These are phyloP conservation scores for Eidolon dupreanum DNA, from an alignment of 2,797 vertebrate species.

Conservation along the genomic window DNA sequence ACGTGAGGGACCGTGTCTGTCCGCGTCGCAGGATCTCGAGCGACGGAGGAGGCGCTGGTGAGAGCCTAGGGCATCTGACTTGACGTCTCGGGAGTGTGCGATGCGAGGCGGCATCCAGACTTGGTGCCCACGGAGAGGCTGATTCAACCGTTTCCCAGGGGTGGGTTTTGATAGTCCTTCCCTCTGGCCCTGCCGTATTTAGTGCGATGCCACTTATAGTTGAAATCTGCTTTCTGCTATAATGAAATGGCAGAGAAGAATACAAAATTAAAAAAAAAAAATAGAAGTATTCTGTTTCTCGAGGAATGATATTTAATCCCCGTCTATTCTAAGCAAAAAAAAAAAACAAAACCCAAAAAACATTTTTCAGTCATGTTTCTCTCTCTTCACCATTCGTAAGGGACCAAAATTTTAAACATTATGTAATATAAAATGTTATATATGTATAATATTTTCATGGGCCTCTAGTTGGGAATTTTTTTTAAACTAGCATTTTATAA, in stretches of 20 bases:
- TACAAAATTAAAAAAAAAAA: background rate
- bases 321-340: background rate
- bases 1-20: background rate
- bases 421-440: background rate
- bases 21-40: background rate
- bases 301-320: background rate
- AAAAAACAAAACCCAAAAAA: background rate
- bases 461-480: background rate
- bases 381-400: background rate
- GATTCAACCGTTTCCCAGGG: background rate
- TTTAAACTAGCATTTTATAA: background rate
- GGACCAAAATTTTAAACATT: background rate
- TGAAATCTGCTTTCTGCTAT: background rate
- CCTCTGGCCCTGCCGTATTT: too few species aligned
- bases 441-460: background rate
- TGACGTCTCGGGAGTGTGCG: background rate
- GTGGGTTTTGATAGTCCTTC: background rate
- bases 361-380: background rate
- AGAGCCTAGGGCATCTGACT: too few species aligned
- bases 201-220: background rate
- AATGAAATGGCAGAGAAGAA: background rate
- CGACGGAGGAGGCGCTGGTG: background rate
- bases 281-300: background rate
- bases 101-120: background rate
- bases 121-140: fast-evolving